Conservation (phyloP, 2,797 vertebrate genomes). For the Etheostoma nigrum region DNA sequence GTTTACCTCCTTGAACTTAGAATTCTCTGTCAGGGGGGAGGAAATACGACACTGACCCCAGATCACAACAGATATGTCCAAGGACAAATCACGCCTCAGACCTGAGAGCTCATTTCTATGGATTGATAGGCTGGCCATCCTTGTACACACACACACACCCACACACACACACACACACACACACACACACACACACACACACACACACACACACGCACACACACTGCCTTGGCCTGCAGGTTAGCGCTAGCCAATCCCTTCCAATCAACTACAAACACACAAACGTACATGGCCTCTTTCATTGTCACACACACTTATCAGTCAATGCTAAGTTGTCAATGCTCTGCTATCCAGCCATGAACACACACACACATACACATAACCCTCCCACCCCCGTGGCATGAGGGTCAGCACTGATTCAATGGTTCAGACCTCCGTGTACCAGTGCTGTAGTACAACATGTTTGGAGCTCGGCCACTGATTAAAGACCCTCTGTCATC, state of each 20-base stretch:
- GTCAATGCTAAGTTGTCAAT: constrained; percentile 45
- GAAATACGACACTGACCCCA: constrained; percentile 63
- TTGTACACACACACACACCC: neutral
- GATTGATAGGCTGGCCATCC: constrained; percentile 49
- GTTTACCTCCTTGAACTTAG: constrained; percentile 68
- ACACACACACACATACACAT: constrained; percentile 30
- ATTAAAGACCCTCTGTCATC: constrained; percentile 82
- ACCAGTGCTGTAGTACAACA: constrained; percentile 58
- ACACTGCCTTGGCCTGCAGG: constrained; percentile 50
- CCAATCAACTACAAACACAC: constrained; percentile 50
- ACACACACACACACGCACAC: constrained; percentile 11
- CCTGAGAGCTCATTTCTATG: constrained; percentile 45
- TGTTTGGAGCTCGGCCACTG: constrained; percentile 75
- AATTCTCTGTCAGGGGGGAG: constrained; percentile 48
- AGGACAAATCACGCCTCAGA: constrained; percentile 53
- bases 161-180: constrained; percentile 9
- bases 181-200: constrained; percentile 9
- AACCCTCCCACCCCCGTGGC: constrained; percentile 30
- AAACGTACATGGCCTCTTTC: constrained; percentile 7
- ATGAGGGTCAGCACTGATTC: constrained; percentile 53
- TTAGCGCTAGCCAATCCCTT: constrained; percentile 38
- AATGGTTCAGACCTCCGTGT: constrained; percentile 40
- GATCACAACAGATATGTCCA: constrained; percentile 59
- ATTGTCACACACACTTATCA: constrained; percentile 55
- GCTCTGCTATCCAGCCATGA: constrained; percentile 13